Percentiles rank a stretch among this genome's conserved stretches.
Conservation (phyloP, 1,140 invertebrate species). For the Panagrolaimus sp. region DNA sequence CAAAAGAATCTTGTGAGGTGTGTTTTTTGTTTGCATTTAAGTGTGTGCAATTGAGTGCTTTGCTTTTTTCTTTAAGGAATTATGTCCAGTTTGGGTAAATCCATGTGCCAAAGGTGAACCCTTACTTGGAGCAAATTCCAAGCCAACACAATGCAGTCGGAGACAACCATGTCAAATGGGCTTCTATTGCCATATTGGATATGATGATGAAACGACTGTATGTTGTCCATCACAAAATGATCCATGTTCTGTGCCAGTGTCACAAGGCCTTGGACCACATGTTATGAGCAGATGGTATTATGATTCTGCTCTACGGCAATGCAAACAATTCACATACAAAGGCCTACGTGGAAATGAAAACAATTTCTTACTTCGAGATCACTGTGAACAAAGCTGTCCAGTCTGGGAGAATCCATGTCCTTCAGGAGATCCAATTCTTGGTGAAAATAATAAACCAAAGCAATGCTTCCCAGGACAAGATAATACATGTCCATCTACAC, state of each 20-base stretch:
- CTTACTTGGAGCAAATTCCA: conserved; percentile 25
- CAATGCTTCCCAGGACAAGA: conserved; percentile 28
- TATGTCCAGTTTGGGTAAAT: conserved; percentile 46
- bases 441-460: conserved; percentile 26
- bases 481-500: conserved; percentile 30
- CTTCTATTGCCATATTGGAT: conserved; percentile 44
- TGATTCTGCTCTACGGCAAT: conserved; percentile 32
- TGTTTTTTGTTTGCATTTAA: conserved; percentile 63
- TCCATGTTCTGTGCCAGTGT: conserved; percentile 18
- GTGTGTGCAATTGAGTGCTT: no score
- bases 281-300: conserved; percentile 40
- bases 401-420: conserved; percentile 43
- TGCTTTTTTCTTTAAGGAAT: conserved; percentile 18
- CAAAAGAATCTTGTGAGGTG: conserved; percentile 26
- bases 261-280: conserved; percentile 28
- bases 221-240: conserved; percentile 31
- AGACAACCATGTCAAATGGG: conserved; percentile 26
- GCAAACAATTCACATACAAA: conserved; percentile 40
- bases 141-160: conserved; percentile 31
- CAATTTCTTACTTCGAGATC: conserved; percentile 40
- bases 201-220: conserved; percentile 41
- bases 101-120: conserved; percentile 44
- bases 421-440: conserved; percentile 37
- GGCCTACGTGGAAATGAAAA: conserved; percentile 43
- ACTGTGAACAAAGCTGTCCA: conserved; percentile 44